Conservation (phyloP, 2,888 invertebrate genomes). For the Pyrochroa serraticornis region DNA sequence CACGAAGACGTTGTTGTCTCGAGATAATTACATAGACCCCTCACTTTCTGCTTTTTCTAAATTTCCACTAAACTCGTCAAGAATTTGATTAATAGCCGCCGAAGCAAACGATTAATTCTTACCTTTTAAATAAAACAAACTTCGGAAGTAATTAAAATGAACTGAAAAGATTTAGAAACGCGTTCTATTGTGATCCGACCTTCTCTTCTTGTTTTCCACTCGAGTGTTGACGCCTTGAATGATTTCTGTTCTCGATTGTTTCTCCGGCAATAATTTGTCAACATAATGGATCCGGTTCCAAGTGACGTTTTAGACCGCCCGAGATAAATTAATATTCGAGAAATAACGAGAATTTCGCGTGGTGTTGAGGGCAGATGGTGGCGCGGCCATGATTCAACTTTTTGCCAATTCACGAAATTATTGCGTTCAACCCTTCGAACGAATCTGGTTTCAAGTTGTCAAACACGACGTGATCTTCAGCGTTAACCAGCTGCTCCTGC, state of each 20-base stretch:
- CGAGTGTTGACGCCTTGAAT: constrained; percentile 20
- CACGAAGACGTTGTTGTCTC: background rate
- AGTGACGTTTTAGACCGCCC: constrained; percentile 17
- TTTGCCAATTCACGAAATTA: no score
- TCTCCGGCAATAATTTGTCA: constrained; percentile 20
- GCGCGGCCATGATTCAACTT: no score
- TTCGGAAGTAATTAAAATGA: constrained; percentile 21
- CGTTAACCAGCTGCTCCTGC: no score
- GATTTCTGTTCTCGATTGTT: constrained; percentile 24
- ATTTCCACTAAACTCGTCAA: background rate
- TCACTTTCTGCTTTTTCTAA: background rate
- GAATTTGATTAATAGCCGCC: constrained; percentile 13
- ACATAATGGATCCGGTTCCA: constrained; percentile 16
- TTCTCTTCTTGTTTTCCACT: constrained; percentile 16
- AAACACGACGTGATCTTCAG: no score
- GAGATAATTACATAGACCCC: background rate
- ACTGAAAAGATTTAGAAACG: constrained; percentile 23
- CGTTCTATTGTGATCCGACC: constrained; percentile 12
- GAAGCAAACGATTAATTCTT: constrained; percentile 15
- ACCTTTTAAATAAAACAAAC: constrained; percentile 15
- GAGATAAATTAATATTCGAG: constrained; percentile 19
- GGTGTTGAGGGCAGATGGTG: no score
- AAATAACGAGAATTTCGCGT: background rate
- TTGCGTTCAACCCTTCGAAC: no score
- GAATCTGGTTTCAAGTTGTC: no score